phyloP scores from a whole-genome alignment of 2,888 invertebrate species.

The Synergus itoensis region DNA sequence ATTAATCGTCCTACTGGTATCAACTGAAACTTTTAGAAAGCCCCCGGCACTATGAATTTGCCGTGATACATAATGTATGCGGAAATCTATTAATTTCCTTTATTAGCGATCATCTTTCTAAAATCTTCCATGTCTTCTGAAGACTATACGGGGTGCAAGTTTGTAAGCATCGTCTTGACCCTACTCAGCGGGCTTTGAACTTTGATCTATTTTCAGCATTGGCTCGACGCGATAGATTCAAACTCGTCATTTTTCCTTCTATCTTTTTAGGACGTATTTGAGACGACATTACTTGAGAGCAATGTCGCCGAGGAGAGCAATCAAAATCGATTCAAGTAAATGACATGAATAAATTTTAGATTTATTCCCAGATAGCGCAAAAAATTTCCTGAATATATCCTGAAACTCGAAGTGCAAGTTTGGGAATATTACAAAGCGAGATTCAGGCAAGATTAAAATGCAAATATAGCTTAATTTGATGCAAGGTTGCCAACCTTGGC shows the following conservation, averaged over 20 bases:
- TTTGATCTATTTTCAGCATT: slow-evolving; percentile 57
- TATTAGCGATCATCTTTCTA: neutral
- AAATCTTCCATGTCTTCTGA: neutral
- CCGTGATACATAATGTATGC: neutral
- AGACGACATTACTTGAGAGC: slow-evolving; percentile 1
- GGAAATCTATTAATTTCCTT: neutral
- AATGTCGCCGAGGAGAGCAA: neutral
- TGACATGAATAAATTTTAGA: neutral
- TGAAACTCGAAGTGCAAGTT: neutral
- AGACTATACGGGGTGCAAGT: neutral
- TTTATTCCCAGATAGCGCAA: neutral
- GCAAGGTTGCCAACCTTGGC: too few species aligned
- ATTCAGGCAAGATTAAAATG: too few species aligned
- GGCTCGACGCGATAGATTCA: slow-evolving; percentile 42
- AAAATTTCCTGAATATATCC: neutral
- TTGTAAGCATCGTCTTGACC: slow-evolving; percentile 46
- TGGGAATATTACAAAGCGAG: too few species aligned
- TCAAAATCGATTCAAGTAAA: neutral
- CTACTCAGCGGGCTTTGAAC: slow-evolving; percentile 50
- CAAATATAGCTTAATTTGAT: too few species aligned
- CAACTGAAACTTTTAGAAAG: neutral
- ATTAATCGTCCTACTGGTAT: neutral
- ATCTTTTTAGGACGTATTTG: slow-evolving; percentile 24
- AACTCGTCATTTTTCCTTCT: slow-evolving; percentile 12
- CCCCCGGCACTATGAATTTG: neutral